These are phyloP conservation scores for Cariama cristata DNA, from an alignment of 2,113 vertebrate species.

Conservation along the genomic window DNA sequence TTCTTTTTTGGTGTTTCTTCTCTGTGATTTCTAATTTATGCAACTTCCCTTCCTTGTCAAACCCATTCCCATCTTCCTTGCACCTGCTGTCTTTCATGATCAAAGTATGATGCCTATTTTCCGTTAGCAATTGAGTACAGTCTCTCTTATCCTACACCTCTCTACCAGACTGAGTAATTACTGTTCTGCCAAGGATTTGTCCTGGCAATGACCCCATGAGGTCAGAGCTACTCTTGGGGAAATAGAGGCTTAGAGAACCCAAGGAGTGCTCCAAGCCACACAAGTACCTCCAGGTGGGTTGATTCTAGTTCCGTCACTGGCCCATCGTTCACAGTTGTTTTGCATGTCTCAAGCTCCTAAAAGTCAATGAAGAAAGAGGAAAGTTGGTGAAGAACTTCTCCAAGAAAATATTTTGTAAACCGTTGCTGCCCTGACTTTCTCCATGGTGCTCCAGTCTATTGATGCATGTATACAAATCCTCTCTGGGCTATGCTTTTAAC, in stretches of 20 bases:
- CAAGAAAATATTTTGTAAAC: neutral
- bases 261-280: neutral
- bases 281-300: neutral
- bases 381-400: neutral
- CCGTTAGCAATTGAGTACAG: fast-evolving
- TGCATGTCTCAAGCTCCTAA: too few relatives aligned
- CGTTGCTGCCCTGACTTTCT: neutral
- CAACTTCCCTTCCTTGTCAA: neutral
- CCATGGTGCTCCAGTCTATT: neutral
- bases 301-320: neutral
- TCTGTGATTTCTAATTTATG: neutral
- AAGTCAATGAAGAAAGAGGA: neutral
- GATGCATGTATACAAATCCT: neutral
- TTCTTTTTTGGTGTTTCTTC: neutral
- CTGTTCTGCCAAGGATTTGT: neutral
- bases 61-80: neutral
- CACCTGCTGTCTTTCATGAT: neutral
- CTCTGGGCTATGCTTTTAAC: neutral
- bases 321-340: neutral
- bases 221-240: neutral
- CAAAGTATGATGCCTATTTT: neutral
- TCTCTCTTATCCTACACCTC: neutral
- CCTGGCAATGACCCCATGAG: neutral
- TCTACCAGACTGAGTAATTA: neutral
- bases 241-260: neutral